Evolutionary conservation across 2,797 vertebrate genomes (phyloP), one percentile per base, ranked within the genome.

Genomic region (Esox lucius): DNA sequence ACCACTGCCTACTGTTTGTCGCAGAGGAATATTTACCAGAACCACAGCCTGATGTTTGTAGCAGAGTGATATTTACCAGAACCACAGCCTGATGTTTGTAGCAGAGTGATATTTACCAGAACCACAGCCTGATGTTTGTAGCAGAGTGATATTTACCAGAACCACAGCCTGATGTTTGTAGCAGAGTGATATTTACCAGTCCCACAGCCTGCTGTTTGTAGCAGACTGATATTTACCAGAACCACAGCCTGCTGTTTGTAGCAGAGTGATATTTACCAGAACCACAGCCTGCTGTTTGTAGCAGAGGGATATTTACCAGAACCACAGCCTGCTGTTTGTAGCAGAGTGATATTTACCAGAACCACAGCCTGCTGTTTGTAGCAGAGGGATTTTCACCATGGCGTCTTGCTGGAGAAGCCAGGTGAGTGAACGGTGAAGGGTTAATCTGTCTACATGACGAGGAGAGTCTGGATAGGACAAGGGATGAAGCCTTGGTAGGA

Each of bases 331-430:
- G 67, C 33, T 35, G 33, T 35, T 35, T 35, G 9, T 24, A 17
- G 59, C 49, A 19, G 7, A n/a, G 59, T 2, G 59, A 61, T 8
- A 61, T 19, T 8, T n/a, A n/a, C n/a, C n/a, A n/a, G n/a, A n/a
- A n/a, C n/a, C n/a, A n/a, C n/a, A n/a, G n/a, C n/a, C n/a, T n/a
- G n/a, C n/a, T n/a, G n/a, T n/a, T n/a, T n/a, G n/a, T n/a, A n/a
- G n/a, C n/a, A n/a, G n/a, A 2, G 7, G 16, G 22, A 11, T 22
- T 7, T 22, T 62, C 1, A n/a, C 9, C 5, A 82, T 82, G 77
- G 70, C 72, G 11, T 68, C 77, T 4, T 82, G 80, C 48, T 82
- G 77, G 71, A 71, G 39, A 13, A 72, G 69, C 35, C 80, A 79
- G 80, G 80, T 82, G 65, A 71, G 80, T 62, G 35, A 9, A 2